phyloP scores from a whole-genome alignment of 2,888 invertebrate species.

The Serrognathus titanus region DNA sequence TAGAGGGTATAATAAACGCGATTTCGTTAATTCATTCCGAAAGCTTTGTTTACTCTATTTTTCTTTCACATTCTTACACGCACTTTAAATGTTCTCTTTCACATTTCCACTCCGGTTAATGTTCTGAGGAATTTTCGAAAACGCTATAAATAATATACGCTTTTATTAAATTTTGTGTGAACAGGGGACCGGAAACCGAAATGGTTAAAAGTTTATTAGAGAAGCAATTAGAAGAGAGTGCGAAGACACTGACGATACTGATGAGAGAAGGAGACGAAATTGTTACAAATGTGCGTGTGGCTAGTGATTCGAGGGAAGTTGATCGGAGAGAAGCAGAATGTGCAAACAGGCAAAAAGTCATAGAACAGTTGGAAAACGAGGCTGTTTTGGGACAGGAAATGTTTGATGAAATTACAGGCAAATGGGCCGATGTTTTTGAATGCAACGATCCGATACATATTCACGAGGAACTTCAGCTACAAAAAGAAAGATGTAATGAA shows the following conservation, averaged over 20 bases:
- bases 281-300: constrained; percentile 73
- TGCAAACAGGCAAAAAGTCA: constrained; percentile 46
- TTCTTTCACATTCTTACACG: too few relatives aligned
- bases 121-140: too few relatives aligned
- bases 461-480: constrained; percentile 63
- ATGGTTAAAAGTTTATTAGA: constrained; percentile 58
- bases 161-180: too few relatives aligned
- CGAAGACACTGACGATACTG: constrained; percentile 61
- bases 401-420: constrained; percentile 63
- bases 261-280: constrained; percentile 67
- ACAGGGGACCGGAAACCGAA: constrained; percentile 19
- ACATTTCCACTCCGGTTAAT: too few relatives aligned
- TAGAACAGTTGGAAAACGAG: constrained; percentile 65
- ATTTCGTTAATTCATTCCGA: too few relatives aligned
- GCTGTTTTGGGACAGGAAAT: constrained; percentile 59
- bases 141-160: too few relatives aligned
- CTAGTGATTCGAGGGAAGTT: constrained; percentile 71
- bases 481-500: constrained; percentile 63
- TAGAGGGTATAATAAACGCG: too few relatives aligned
- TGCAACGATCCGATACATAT: constrained; percentile 74
- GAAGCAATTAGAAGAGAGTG: constrained; percentile 61
- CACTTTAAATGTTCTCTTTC: too few relatives aligned
- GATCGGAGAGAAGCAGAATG: constrained; percentile 56
- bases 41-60: too few relatives aligned
- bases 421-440: constrained; percentile 56